Evolutionary conservation across 2,797 vertebrate genomes (phyloP), one percentile per base, ranked within the genome.

Genomic region (Hoplostethus mediterraneus): DNA sequence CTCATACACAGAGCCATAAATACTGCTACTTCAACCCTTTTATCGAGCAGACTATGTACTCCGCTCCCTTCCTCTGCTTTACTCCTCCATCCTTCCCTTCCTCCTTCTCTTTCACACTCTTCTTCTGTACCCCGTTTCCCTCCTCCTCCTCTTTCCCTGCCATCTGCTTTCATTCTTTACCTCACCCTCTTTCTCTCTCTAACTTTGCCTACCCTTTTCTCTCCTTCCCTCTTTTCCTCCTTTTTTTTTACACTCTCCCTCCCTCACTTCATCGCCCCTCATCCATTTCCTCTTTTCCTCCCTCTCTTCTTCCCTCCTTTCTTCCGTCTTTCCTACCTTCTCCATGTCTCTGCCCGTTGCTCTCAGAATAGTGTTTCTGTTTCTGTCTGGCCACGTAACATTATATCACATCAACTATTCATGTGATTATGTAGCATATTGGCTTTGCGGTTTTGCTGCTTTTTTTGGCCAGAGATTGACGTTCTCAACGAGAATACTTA

Each of bases 21-120:
- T 71, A 78, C 57, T 71, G 63, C 65, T 73, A 75, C 65, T 66
- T 76, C 56, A 75, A 73, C 44, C 72, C 6, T 87, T 84, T 86
- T 67, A 78, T 67, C 30, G n/a, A 55, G n/a, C 47, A 66, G 6
- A 57, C 49, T 49, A 54, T 62, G 42, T 52, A 9, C 51, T 52
- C 56, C 25, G 9, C 16, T 49, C 25, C 7, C 21, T 5, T 49
- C 17, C 8, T 49, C 47, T 8, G 16, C 16, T n/a, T 3, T 25
- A n/a, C 63, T 65, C 62, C 40, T 36, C 51, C 10, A 25, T 28
- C 51, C 62, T 51, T 73, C 54, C 28, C 21, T 66, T 74, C n/a
- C 53, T 44, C 12, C 25, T 17, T 71, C 30, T 63, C 53, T 13
- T 45, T 40, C n/a, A 58, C 38, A 16, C 3, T 55, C 6, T 13